Base-by-base conservation (phyloP, 2,797 vertebrate species). In the Phoxinus dragarum region DNA sequence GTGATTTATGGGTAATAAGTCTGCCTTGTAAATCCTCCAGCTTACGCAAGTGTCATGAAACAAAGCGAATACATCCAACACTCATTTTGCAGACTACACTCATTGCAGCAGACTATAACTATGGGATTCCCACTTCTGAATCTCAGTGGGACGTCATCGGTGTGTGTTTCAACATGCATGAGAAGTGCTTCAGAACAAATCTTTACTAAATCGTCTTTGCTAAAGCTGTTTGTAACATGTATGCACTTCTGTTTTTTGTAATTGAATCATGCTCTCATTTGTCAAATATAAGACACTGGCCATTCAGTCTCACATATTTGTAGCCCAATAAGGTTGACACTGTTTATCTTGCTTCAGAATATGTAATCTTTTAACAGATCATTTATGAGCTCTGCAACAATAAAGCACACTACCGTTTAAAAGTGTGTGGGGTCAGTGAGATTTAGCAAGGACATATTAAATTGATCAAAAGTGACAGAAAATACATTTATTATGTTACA, bases 41-140 rank as follows among this genome's bases (percentile, higher is more conserved):
- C 90, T 93, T 92, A 90, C 88, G 86, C 71, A 82, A 86, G 68
- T n/a, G 27, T 69, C 81, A 31, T 89, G 78, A 88, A 90, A 87
- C 88, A 86, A 69, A 59, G 81, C 72, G 14, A 59, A 64, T 75
- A 82, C 88, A 92, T 89, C 84, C 80, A 76, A 81, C 42, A 17
- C 66, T 56, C 52, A 86, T 82, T 66, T 64, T n/a, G n/a, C 76
- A 79, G 56, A 40, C 36, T 69, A 17, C 0, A n/a, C 10, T 64
- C 2, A 31, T 27, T 64, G n/a, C 11, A 14, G 31, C 64, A 72
- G 34, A 80, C 42, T 80, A 31, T 21, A 36, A 49, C 44, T 80
- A n/a, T 42, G 17, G 27, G 31, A 12, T 64, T 52, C 52, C 52
- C 19, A 21, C 44, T 68, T 64, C n/a, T 54, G 34, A 54, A 71